Conservation (phyloP, 2,888 invertebrate genomes). For the Acanthopleura granulata region DNA sequence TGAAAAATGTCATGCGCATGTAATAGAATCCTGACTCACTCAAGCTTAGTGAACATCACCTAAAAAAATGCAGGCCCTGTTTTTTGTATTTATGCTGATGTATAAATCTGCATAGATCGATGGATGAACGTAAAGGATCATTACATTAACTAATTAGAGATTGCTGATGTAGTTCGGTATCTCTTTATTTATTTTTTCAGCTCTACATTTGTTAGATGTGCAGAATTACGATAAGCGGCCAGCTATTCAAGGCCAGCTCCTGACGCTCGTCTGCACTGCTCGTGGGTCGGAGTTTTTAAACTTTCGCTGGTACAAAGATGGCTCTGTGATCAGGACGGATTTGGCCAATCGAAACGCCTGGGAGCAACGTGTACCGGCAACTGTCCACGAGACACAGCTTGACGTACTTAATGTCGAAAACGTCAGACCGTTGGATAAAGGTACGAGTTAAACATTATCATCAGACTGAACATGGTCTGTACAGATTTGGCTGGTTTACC, state of each 20-base stretch:
- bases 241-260: slow-evolving; percentile 41
- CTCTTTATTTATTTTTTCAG: slow-evolving; percentile 25
- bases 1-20: no score
- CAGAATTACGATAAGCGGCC: slow-evolving; percentile 42
- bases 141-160: no score
- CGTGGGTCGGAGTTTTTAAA: slow-evolving; percentile 43
- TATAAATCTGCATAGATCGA: no score
- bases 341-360: slow-evolving; percentile 45
- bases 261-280: slow-evolving; percentile 52
- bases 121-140: no score
- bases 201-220: slow-evolving; percentile 41
- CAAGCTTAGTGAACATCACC: no score
- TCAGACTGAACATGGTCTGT: neutral
- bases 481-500: neutral
- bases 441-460: slow-evolving; percentile 29
- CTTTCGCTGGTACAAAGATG: slow-evolving; percentile 53
- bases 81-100: no score
- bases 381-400: slow-evolving; percentile 44
- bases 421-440: slow-evolving; percentile 53
- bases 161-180: no score
- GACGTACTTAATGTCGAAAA: slow-evolving; percentile 52
- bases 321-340: slow-evolving; percentile 36
- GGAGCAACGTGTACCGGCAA: slow-evolving; percentile 45
- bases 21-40: no score
- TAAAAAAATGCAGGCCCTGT: no score